These are phyloP conservation scores for Ornithoptera alexandrae DNA, from an alignment of 2,888 invertebrate genomes.

Conservation along the genomic window DNA sequence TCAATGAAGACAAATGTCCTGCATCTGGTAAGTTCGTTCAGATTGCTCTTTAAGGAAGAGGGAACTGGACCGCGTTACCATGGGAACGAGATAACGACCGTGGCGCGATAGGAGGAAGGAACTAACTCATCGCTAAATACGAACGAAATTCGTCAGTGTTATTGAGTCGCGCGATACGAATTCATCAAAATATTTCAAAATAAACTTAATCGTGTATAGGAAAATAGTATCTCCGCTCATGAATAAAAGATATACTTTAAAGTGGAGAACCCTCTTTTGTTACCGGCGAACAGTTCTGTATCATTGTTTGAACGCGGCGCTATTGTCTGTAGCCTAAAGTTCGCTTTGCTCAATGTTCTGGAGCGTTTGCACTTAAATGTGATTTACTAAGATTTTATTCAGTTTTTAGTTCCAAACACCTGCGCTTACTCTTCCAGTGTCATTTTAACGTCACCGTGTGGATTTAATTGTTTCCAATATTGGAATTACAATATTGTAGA, in stretches of 20 bases:
- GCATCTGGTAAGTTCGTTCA: background rate
- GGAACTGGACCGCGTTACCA: background rate
- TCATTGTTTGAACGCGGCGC: background rate
- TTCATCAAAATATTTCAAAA: background rate
- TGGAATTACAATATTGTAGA: background rate
- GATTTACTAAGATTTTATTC: background rate
- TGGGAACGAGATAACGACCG: background rate
- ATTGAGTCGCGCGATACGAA: background rate
- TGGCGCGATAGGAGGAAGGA: background rate
- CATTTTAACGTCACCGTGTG: background rate
- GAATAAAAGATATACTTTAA: constrained; percentile 1
- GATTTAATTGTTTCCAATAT: background rate
- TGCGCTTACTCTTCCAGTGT: background rate
- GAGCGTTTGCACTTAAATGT: background rate
- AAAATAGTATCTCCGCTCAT: background rate
- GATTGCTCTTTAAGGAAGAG: background rate
- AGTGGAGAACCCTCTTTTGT: background rate
- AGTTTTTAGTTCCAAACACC: background rate
- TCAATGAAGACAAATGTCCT: constrained; percentile 2
- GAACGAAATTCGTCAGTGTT: background rate
- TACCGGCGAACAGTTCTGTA: background rate
- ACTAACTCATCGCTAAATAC: background rate
- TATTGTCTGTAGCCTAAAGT: background rate
- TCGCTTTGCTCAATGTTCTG: background rate
- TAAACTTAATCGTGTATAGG: background rate